Percentiles rank a stretch among this genome's conserved stretches.
These are phyloP conservation scores for Galeruca laticollis DNA, from an alignment of 2,888 invertebrate species.

Conservation along the genomic window DNA sequence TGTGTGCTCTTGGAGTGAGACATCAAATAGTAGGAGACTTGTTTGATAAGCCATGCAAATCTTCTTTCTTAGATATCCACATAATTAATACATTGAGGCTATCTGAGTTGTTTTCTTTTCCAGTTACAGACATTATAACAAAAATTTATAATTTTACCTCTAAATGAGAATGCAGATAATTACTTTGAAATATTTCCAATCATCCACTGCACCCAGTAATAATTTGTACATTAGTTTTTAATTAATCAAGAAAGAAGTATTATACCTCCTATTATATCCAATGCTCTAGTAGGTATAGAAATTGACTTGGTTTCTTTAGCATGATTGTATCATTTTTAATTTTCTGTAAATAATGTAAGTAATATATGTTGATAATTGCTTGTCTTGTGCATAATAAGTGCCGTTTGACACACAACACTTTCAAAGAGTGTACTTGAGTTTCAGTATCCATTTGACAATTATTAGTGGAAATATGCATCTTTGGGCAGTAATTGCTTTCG, in stretches of 20 bases:
- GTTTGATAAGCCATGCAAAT: constrained; percentile 34
- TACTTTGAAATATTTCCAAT: no score
- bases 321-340: no score
- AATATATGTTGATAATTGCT: constrained; percentile 18
- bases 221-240: constrained; percentile 28
- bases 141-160: constrained; percentile 33
- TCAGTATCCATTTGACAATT: no score
- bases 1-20: constrained; percentile 27
- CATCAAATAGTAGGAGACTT: constrained; percentile 34
- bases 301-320: no score
- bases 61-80: constrained; percentile 32
- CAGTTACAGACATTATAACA: constrained; percentile 19
- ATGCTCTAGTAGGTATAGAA: constrained; percentile 25
- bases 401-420: constrained; percentile 22
- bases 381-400: constrained; percentile 27
- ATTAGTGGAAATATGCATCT: constrained; percentile 34
- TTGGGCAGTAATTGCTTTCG: constrained; percentile 37
- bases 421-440: constrained; percentile 27
- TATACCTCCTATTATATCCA: constrained; percentile 30
- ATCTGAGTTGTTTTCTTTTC: constrained; percentile 24
- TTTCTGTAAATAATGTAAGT: no score
- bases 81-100: constrained; percentile 30
- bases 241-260: constrained; percentile 26
- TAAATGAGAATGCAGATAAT: no score
- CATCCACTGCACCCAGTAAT: no score